Evolutionary conservation across 2,797 vertebrate species (phyloP), one percentile per base, ranked within the genome.

Genomic region (Diplodus sargus): DNA sequence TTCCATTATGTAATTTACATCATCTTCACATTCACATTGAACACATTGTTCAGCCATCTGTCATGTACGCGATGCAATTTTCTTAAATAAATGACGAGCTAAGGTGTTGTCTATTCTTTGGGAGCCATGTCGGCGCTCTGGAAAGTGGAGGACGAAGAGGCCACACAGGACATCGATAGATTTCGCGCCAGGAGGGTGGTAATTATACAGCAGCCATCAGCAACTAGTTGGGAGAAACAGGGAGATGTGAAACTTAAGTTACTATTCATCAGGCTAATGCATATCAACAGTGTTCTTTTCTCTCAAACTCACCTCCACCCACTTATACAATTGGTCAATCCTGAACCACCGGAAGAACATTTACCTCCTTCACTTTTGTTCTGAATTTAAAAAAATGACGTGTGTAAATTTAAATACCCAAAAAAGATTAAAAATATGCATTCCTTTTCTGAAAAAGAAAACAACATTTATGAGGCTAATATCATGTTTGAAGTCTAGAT

Each of bases 101-200:
- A 22, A 39, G 2, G 17, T 16, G 5, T 54, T 22, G 25, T 12
- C 42, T 53, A 3, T 43, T 45, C 39, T 43, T 18, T 4, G 14
- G 57, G 49, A 59, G 63, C 23, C n/a, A 47, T 52, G 45, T 28
- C 17, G 43, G 17, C 47, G n/a, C 63, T 78, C 12, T 62, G 5
- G 47, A 47, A 51, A 70, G n/a, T 45, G 39, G 61, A 51, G n/a
- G 28, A 70, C 39, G 30, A 54, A 52, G n/a, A 69, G 47, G 47
- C 59, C 48, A 20, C 58, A 64, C 4, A 53, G 63, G 58, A 63
- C 70, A 68, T 78, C 30, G 47, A 60, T 52, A 54, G 5, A 53
- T 66, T 72, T 65, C 61, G 30, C 66, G 48, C 56, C 67, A 57
- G 59, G 53, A 2, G 4, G 47, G 14, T 2, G 18, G 45, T 66